A percentile compares a stretch with the other conserved stretches of the same genome.
Conservation (phyloP, 2,113 vertebrate genomes). For the Lonchura striata region DNA sequence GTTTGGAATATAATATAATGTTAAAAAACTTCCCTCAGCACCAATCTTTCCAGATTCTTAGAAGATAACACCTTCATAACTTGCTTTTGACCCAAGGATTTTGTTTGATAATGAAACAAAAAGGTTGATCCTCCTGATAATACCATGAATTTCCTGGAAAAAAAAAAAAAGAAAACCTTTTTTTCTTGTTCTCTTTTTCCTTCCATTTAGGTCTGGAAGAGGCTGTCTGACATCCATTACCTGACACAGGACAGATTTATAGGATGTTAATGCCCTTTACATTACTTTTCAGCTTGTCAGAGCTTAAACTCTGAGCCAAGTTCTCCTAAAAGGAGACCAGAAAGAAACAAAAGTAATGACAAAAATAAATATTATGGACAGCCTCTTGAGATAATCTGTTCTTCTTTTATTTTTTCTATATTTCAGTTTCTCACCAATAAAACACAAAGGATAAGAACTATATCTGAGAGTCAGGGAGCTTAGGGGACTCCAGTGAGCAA, state of each 20-base stretch:
- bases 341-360: neutral
- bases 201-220: neutral
- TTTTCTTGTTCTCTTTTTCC: neutral
- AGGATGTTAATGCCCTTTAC: neutral
- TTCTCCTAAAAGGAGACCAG: neutral
- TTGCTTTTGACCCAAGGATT: neutral
- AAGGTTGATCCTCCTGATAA: neutral
- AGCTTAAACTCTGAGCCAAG: neutral
- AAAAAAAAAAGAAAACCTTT: neutral
- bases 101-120: neutral
- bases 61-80: neutral
- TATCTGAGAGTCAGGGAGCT: neutral
- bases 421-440: conserved; percentile 13
- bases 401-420: neutral
- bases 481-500: neutral
- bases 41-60: neutral
- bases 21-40: neutral
- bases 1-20: neutral
- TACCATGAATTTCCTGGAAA: neutral
- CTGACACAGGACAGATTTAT: neutral
- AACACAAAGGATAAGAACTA: neutral
- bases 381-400: neutral
- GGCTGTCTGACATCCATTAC: neutral
- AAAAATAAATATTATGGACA: neutral
- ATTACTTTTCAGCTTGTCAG: neutral